Evolutionary conservation across 2,888 invertebrate genomes (phyloP), one percentile per base, ranked within the genome.

Genomic region (Drosophila algonquin): DNA sequence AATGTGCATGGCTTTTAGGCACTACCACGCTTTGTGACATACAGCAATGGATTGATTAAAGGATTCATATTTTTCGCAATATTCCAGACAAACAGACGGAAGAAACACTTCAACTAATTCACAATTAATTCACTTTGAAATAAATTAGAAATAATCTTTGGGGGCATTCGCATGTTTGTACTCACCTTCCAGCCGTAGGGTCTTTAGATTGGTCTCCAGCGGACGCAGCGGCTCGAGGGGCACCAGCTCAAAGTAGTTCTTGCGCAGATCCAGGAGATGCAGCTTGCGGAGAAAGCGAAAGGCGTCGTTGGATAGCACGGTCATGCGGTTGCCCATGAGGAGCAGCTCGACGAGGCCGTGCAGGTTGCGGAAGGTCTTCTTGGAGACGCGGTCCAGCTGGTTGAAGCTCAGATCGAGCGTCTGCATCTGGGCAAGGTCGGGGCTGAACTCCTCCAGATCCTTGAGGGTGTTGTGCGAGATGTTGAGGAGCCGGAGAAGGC

Each of bases 391-490:
- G 75, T 95, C 95, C 88, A 97, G 94, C 91, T 96, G 96, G 93
- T 97, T 97, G 91, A 94, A 95, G 47, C 97, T 97, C 70, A 97
- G 92, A 91, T 97, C 97, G 74, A 97, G 93, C 76, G 95, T 94
- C 92, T 97, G 95, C 78, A 98, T 93, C 72, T 95, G 95, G 78
- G 94, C 95, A 75, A 98, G 93, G 91, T 97, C 96, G 14, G 93
- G 91, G 51, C 96, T 95, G 90, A 97, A 97, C 89, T 96, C 96
- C 91, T 97, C 96, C 58, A 97, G 93, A 78, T 96, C 96, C 89
- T 95, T 95, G 68, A 98, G 93, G 75, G 94, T 94, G 91, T 98
- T 98, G 90, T 95, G 95, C 16, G 97, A 97, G 58, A 98, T 93
- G 93, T 98, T 98, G 46, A 98, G 93, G 62, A 95, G 91, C 63